Evolutionary conservation across 2,888 invertebrate species (phyloP), one percentile per base, ranked within the genome.

Genomic region (Dasypolia templi): DNA sequence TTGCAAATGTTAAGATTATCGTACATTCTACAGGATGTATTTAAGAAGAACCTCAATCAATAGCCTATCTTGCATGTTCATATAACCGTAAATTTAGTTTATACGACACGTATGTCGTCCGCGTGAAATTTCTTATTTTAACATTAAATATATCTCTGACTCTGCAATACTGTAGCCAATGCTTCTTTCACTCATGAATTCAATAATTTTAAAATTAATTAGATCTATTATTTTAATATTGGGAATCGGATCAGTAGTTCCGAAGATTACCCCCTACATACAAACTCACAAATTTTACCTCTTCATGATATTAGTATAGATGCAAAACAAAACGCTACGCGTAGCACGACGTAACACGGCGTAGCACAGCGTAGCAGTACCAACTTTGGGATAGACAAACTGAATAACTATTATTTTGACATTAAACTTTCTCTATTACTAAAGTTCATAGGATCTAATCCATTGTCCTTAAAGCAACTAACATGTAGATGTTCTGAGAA

Each of bases 401-500:
- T 26, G 3, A 26, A n/a, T n/a, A 26, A 42, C 32, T 7, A 22
- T 7, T 29, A 6, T 17, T 4, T 6, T 6, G 39, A 44, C 12
- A 29, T 32, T 9, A 22, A 2, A 12, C n/a, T 11, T 35, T 22
- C 3, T 26, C 7, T 14, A 19, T 4, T 0, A 55, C 3, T n/a
- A 53, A 32, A 3, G 1, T 35, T 3, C 11, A 55, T 22, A 35
- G 49, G 22, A 22, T 49, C 49, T 6, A 73, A 73, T 63, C 12
- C 11, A 4, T 6, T 22, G 39, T 46, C 75, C 64, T 64, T 42
- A 79, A 77, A 59, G 39, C 35, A 46, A 85, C 12, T 39, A 26
- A 2, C 35, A 0, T 14, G 3, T 32, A 59, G 29, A 63, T 83
- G 78, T 86, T 75, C 81, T 75, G 82, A 86, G 87, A 90, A 90